Conservation (phyloP, 2,888 invertebrate species). For the Ariolimax columbianus region DNA sequence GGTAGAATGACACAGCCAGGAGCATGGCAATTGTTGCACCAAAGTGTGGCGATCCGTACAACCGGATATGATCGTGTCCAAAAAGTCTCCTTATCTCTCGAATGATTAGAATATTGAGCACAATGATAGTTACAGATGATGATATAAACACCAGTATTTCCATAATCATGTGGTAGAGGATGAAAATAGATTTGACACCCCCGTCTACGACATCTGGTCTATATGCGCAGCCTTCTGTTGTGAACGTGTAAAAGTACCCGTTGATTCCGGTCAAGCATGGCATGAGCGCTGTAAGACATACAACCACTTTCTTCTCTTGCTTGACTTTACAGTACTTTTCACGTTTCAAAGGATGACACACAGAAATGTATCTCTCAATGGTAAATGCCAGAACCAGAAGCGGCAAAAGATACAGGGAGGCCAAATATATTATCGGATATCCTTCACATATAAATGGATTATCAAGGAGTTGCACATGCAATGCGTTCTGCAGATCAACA, state of each 20-base stretch:
- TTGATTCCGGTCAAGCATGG: too few relatives aligned
- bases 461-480: constrained; percentile 65
- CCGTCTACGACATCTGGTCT: constrained; percentile 60
- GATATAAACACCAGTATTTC: constrained; percentile 76
- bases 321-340: constrained; percentile 74
- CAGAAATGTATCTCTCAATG: too few relatives aligned
- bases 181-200: constrained; percentile 68
- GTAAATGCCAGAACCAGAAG: too few relatives aligned
- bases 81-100: constrained; percentile 70
- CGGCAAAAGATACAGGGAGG: too few relatives aligned
- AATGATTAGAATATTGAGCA: too few relatives aligned
- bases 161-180: constrained; percentile 75
- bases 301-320: constrained; percentile 72
- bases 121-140: too few relatives aligned
- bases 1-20: too few relatives aligned
- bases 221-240: constrained; percentile 58
- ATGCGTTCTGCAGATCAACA: constrained; percentile 72
- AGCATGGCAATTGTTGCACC: constrained; percentile 77
- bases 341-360: too few relatives aligned
- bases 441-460: constrained; percentile 73
- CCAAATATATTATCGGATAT: constrained; percentile 73
- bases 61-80: constrained; percentile 64
- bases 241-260: constrained; percentile 69
- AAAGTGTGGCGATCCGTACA: constrained; percentile 66
- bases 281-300: too few relatives aligned